Evolutionary conservation across 2,888 invertebrate species (phyloP).

Genomic region (Osedax fenrisi): DNA sequence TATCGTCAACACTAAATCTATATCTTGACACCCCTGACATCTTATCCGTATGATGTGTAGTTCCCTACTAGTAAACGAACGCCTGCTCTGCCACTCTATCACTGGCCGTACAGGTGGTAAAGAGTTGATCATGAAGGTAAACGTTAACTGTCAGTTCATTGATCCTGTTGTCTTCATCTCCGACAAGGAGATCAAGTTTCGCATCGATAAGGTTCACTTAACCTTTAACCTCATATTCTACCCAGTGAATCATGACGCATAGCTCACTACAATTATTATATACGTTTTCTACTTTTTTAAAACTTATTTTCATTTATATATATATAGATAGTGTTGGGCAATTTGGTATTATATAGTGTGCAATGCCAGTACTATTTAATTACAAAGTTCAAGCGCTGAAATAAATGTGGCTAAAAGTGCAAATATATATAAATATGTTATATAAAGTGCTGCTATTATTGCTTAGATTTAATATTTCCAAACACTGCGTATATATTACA

Average conservation of each 20-base stretch:
- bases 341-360: no score
- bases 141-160: conserved; percentile 49
- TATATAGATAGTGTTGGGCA: no score
- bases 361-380: no score
- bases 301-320: neutral
- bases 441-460: no score
- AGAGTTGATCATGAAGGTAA: conserved; percentile 48
- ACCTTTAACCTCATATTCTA: neutral
- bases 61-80: conserved; percentile 46
- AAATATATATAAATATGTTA: no score
- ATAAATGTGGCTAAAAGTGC: no score
- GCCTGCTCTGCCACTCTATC: conserved; percentile 49
- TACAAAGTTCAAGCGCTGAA: no score
- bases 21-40: no score
- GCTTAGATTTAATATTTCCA: no score
- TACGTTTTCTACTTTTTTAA: neutral
- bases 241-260: no score
- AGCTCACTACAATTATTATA: neutral
- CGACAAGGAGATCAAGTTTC: conserved; percentile 45
- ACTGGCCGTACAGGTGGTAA: conserved; percentile 51
- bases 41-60: conserved; percentile 36
- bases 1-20: no score
- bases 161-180: conserved; percentile 50
- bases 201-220: conserved; percentile 46
- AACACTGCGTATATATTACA: no score